Percentiles rank a stretch among this genome's conserved stretches.
phyloP scores from a whole-genome alignment of 2,888 invertebrate genomes.

The Eudasyphora cyanicolor region DNA sequence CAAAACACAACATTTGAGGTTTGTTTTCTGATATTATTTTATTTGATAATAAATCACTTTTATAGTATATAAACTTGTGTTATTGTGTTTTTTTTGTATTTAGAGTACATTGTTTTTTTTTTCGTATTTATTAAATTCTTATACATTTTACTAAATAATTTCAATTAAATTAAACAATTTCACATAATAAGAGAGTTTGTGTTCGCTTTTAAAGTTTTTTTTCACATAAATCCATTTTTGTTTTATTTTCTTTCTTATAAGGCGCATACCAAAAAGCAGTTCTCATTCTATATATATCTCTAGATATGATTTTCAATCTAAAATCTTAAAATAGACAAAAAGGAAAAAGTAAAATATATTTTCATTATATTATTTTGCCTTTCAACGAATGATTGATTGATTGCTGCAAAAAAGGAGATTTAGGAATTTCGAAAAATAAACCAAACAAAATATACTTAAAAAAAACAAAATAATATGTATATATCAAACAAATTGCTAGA shows the following conservation, averaged over 20 bases:
- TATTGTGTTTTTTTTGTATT: constrained; percentile 28
- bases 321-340: constrained; percentile 70
- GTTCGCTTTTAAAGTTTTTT: constrained; percentile 39
- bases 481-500: neutral
- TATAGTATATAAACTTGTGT: constrained; percentile 45
- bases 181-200: constrained; percentile 21
- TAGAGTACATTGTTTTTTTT: constrained; percentile 39
- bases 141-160: constrained; percentile 65
- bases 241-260: constrained; percentile 38
- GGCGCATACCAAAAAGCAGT: constrained; percentile 66
- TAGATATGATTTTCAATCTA: constrained; percentile 66
- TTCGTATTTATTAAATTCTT: constrained; percentile 56
- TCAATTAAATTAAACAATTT: constrained; percentile 57
- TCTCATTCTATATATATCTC: constrained; percentile 49
- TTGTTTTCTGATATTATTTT: constrained; percentile 33
- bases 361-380: constrained; percentile 41
- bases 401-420: neutral
- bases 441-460: neutral
- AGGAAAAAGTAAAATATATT: constrained; percentile 40
- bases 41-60: constrained; percentile 59
- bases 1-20: neutral
- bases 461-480: constrained; percentile 16
- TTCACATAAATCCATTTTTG: constrained; percentile 58
- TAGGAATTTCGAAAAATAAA: constrained; percentile 44
- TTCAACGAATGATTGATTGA: constrained; percentile 11